These are phyloP conservation scores for Heliothis subflexa DNA, from an alignment of 1,140 invertebrate species.

Conservation along the genomic window DNA sequence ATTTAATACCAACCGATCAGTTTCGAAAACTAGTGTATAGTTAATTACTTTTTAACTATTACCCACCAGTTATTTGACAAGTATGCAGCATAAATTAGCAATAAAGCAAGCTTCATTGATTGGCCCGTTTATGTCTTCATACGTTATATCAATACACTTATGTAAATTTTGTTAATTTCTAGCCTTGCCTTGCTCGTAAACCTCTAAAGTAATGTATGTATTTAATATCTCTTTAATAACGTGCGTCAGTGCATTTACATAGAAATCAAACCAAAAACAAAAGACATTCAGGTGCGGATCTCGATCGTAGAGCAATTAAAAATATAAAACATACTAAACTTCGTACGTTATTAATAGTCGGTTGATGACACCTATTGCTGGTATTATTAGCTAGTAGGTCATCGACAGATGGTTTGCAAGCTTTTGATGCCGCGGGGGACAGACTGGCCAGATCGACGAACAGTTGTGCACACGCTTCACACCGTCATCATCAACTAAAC, in stretches of 20 bases:
- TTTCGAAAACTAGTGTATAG: constrained; percentile 49
- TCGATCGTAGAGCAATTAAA: neutral
- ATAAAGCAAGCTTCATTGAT: constrained; percentile 22
- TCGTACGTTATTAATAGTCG: constrained; percentile 27
- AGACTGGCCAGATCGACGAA: neutral
- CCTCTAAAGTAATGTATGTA: neutral
- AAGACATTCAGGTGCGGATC: neutral
- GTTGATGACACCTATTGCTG: constrained; percentile 31
- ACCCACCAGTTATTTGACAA: constrained; percentile 16
- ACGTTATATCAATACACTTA: constrained; percentile 18
- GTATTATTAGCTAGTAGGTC: constrained; percentile 41
- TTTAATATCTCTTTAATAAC: neutral
- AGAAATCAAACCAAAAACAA: neutral
- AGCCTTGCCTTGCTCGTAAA: constrained; percentile 8
- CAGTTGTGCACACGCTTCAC: constrained; percentile 4
- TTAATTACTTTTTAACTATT: constrained; percentile 52
- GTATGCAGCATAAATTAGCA: constrained; percentile 34
- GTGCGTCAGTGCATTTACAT: neutral
- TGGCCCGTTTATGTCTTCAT: constrained; percentile 18
- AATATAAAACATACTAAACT: constrained; percentile 9
- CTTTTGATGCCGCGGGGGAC: constrained; percentile 25
- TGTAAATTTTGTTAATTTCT: constrained; percentile 2
- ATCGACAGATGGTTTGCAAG: constrained; percentile 31
- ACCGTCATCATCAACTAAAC: constrained; percentile 30
- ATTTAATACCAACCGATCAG: constrained; percentile 43